Conservation (phyloP, 2,888 invertebrate genomes). For the Sminthurides aquaticus region DNA sequence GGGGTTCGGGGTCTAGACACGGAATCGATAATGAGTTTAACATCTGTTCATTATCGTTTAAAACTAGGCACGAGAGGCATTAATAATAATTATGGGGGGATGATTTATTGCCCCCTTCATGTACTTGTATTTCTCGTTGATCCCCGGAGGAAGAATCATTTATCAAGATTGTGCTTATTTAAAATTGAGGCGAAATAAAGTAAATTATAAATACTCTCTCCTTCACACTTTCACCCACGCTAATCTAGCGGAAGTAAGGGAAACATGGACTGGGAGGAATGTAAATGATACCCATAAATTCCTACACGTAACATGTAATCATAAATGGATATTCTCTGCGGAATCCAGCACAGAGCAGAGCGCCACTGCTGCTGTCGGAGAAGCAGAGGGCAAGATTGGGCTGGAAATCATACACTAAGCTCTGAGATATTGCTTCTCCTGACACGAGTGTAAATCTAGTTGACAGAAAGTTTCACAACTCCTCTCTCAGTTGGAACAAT, state of each 20-base stretch:
- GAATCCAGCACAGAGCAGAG: no score
- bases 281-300: neutral
- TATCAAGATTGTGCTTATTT: neutral
- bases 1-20: conserved; percentile 10
- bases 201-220: neutral
- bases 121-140: neutral
- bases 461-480: neutral
- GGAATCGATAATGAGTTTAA: conserved; percentile 32
- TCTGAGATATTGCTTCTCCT: neutral
- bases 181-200: neutral
- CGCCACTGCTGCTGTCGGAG: no score
- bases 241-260: neutral
- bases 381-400: no score
- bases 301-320: neutral
- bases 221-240: neutral
- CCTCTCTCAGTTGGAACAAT: neutral
- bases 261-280: neutral
- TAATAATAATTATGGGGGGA: conserved; percentile 32
- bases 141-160: neutral
- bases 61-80: conserved; percentile 29
- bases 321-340: neutral
- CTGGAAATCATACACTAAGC: no score
- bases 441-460: neutral
- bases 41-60: conserved; percentile 35
- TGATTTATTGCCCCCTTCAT: conserved; percentile 33